Conservation (phyloP, 2,888 invertebrate genomes). For the Leucophora obtusa region DNA sequence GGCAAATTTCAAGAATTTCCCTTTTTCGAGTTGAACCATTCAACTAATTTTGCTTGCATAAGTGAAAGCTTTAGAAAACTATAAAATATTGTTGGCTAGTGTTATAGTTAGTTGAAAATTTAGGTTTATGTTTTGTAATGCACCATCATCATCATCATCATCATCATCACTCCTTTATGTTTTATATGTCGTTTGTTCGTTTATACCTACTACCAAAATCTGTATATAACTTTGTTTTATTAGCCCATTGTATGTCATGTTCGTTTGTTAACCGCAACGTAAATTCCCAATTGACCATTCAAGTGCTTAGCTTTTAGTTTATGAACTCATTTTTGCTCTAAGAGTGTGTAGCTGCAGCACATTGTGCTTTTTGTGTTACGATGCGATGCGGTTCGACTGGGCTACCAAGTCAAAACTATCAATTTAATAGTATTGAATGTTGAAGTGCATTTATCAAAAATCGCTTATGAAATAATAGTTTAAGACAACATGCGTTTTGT, state of each 20-base stretch:
- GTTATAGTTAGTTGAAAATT: conserved; percentile 8
- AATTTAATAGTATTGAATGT: conserved; percentile 64
- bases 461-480: conserved; percentile 68
- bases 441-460: conserved; percentile 70
- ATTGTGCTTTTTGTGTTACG: background rate
- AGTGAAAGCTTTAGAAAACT: too few relatives aligned
- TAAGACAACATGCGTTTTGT: conserved; percentile 60
- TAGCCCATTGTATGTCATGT: conserved; percentile 61
- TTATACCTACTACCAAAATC: conserved; percentile 26
- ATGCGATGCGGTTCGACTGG: conserved; percentile 14
- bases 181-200: background rate
- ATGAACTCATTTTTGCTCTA: conserved; percentile 58
- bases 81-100: too few relatives aligned
- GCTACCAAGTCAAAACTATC: conserved; percentile 59
- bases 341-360: background rate
- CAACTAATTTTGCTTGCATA: too few relatives aligned
- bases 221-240: conserved; percentile 58
- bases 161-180: background rate
- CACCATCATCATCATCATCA: too few relatives aligned
- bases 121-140: background rate
- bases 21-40: too few relatives aligned
- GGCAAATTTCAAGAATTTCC: too few relatives aligned
- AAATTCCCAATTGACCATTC: conserved; percentile 61
- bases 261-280: conserved; percentile 53
- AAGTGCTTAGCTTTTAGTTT: conserved; percentile 59